Conservation (phyloP, 2,113 vertebrate genomes). For the Poecilia latipinna region DNA sequence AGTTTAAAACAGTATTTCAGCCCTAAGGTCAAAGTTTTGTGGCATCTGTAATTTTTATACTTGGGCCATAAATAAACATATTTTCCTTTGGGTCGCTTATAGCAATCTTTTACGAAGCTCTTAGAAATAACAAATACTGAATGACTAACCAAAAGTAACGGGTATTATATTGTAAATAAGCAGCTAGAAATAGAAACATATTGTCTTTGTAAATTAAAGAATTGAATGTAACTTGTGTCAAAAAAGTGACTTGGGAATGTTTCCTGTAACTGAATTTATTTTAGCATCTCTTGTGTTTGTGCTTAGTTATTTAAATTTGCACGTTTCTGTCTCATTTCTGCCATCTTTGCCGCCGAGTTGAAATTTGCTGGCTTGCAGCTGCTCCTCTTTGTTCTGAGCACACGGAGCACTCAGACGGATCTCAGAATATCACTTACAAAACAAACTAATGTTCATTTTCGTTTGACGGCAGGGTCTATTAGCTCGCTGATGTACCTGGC, state of each 20-base stretch:
- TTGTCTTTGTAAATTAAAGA: neutral
- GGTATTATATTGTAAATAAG: neutral
- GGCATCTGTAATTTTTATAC: too few relatives aligned
- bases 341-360: too few relatives aligned
- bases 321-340: too few relatives aligned
- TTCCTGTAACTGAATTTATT: too few relatives aligned
- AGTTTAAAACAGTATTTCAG: neutral
- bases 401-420: constrained; percentile 19
- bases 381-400: too few relatives aligned
- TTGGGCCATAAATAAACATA: neutral
- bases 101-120: neutral
- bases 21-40: neutral
- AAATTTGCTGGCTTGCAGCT: too few relatives aligned
- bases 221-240: neutral
- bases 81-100: neutral
- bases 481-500: constrained; percentile 59
- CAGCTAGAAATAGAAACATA: neutral
- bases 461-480: neutral
- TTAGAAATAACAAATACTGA: too few relatives aligned
- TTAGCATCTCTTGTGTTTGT: too few relatives aligned
- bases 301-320: too few relatives aligned
- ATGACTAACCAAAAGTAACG: neutral
- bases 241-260: neutral
- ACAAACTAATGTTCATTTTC: too few relatives aligned
- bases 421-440: constrained; percentile 14